phyloP scores from a whole-genome alignment of 2,113 vertebrate genomes.

The Myocastor coypus region DNA sequence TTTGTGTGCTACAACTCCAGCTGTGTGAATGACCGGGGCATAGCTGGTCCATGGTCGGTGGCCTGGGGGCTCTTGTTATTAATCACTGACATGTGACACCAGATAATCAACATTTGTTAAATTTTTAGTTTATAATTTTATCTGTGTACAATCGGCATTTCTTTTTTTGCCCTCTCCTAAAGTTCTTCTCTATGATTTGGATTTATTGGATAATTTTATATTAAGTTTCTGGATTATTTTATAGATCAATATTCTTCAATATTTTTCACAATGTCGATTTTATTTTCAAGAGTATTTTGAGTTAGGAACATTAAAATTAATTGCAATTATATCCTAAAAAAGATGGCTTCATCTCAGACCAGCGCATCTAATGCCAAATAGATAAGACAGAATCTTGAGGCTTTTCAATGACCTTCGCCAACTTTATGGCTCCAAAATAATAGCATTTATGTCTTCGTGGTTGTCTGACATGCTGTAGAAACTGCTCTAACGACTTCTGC shows the following conservation, averaged over 20 bases:
- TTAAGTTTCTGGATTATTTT: not conserved
- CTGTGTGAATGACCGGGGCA: not conserved
- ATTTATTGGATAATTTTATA: not conserved
- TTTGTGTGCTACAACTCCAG: not conserved
- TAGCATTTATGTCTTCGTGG: conserved; percentile 75
- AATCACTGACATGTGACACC: not conserved
- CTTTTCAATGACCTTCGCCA: conserved; percentile 67
- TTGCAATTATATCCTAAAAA: conserved; percentile 73
- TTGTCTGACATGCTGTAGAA: conserved; percentile 74
- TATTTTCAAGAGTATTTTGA: not conserved
- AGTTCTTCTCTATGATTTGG: not conserved
- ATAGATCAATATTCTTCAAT: not conserved
- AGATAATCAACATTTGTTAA: not conserved
- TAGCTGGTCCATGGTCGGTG: not conserved
- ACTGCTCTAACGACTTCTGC: conserved; percentile 76
- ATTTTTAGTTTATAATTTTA: not conserved
- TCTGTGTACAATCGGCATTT: not conserved
- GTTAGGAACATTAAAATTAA: not conserved
- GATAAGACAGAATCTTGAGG: conserved; percentile 58
- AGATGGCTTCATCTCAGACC: conserved; percentile 43
- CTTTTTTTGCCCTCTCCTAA: not conserved
- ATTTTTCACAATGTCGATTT: not conserved
- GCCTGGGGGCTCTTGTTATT: not conserved
- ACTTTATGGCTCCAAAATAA: conserved; percentile 72
- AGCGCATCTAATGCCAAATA: conserved; percentile 63